Percentiles rank a stretch among this genome's conserved stretches.
These are phyloP conservation scores for Cricetomys ansorgei DNA, from an alignment of 2,113 vertebrate species.

Conservation along the genomic window DNA sequence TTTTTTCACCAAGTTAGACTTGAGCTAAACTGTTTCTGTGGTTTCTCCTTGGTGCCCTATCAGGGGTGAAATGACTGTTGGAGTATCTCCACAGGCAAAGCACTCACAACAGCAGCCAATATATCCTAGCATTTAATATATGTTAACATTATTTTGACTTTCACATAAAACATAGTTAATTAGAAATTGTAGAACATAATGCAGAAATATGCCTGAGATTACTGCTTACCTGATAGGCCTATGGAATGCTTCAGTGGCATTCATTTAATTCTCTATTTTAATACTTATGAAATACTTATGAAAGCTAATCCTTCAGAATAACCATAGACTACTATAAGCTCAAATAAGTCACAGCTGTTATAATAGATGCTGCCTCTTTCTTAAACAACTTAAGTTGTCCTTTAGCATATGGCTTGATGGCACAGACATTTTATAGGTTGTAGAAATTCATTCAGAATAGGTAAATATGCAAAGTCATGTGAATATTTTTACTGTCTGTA, in stretches of 20 bases:
- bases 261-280: not conserved
- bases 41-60: not conserved
- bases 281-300: not conserved
- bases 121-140: not conserved
- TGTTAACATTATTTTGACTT: not conserved
- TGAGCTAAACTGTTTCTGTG: not conserved
- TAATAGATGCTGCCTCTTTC: not conserved
- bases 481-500: not conserved
- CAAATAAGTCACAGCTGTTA: not conserved
- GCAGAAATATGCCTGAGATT: not conserved
- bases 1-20: not conserved
- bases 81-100: not conserved
- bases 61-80: not conserved
- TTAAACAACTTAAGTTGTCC: not conserved
- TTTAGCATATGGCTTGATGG: not conserved
- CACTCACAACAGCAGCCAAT: not conserved
- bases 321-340: not conserved
- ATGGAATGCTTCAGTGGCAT: too few relatives aligned
- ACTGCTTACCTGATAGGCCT: not conserved
- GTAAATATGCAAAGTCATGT: not conserved
- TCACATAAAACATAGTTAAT: not conserved
- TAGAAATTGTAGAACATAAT: not conserved
- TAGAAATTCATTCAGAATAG: not conserved
- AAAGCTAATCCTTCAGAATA: not conserved
- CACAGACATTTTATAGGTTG: not conserved